Conservation (phyloP, 2,113 vertebrate species). For the Raja brachyura region DNA sequence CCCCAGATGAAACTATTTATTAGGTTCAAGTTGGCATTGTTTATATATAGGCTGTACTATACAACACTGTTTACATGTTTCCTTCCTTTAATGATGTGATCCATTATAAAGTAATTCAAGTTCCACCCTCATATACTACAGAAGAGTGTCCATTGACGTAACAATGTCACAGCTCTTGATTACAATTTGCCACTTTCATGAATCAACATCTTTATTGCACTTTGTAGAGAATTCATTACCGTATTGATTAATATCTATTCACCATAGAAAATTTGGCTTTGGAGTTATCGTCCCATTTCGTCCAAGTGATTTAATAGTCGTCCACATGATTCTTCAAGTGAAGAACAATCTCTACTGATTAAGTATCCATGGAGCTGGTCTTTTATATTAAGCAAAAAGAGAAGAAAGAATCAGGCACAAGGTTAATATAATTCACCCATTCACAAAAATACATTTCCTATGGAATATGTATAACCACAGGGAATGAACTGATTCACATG, state of each 20-base stretch:
- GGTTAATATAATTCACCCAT: constrained; percentile 44
- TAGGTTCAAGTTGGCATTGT: not conserved
- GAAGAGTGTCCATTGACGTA: not conserved
- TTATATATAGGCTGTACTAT: not conserved
- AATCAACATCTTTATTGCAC: not conserved
- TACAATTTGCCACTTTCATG: not conserved
- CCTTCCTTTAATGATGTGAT: no score
- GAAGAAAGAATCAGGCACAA: constrained; percentile 52
- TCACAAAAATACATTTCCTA: not conserved
- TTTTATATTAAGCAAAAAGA: constrained; percentile 55
- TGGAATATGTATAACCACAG: not conserved
- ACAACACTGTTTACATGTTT: not conserved
- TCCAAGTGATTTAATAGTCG: not conserved
- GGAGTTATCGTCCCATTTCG: not conserved
- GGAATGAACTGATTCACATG: not conserved
- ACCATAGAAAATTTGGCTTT: not conserved
- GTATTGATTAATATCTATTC: not conserved
- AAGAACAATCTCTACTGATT: constrained; percentile 85
- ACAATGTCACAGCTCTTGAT: not conserved
- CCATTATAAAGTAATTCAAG: not conserved
- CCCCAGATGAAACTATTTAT: not conserved
- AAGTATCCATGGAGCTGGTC: constrained; percentile 60
- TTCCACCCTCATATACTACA: not conserved
- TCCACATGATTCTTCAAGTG: constrained; percentile 61
- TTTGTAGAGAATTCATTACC: not conserved